Percentiles rank a stretch among this genome's conserved stretches.
These are phyloP conservation scores for Cyclopterus lumpus DNA, from an alignment of 2,797 vertebrate species.

Conservation along the genomic window DNA sequence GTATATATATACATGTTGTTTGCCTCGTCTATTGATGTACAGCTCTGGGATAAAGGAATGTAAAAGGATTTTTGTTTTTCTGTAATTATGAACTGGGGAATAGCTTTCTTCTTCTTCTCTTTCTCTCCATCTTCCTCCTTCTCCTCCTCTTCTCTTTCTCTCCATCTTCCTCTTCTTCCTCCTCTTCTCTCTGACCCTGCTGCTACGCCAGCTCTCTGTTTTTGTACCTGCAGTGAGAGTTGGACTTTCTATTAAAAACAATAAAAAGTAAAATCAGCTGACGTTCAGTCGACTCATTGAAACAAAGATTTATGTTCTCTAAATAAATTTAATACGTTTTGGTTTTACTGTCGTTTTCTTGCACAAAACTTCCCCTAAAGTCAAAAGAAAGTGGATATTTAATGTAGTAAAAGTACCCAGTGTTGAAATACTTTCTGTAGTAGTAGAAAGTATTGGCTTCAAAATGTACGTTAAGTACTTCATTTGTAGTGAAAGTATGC, in stretches of 20 bases:
- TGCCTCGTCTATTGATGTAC: conserved; percentile 51
- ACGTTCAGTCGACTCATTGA: conserved; percentile 8
- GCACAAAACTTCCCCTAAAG: not conserved
- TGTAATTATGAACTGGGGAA: conserved; percentile 53
- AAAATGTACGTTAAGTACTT: too few species aligned
- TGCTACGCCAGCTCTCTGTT: conserved; percentile 73
- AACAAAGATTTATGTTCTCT: not conserved
- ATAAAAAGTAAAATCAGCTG: conserved; percentile 68
- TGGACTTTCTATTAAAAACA: conserved; percentile 78
- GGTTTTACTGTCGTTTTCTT: not conserved
- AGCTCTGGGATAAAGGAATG: conserved; percentile 73
- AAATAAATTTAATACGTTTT: not conserved
- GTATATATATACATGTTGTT: conserved; percentile 51
- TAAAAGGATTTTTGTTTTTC: conserved; percentile 52
- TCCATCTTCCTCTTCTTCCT: conserved; percentile 14
- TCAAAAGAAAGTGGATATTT: not conserved
- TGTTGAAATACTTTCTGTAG: too few species aligned
- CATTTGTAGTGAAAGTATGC: too few species aligned
- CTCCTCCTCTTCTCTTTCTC: conserved; percentile 1
- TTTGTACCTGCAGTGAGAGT: conserved; percentile 75
- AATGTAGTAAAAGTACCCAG: too few species aligned
- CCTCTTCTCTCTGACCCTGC: conserved; percentile 49
- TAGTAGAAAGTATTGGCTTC: too few species aligned
- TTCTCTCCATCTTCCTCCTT: conserved; percentile 5
- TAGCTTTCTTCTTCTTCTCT: conserved; percentile 33